Conservation (phyloP, 2,888 invertebrate genomes). For the Apotomis betuletana region DNA sequence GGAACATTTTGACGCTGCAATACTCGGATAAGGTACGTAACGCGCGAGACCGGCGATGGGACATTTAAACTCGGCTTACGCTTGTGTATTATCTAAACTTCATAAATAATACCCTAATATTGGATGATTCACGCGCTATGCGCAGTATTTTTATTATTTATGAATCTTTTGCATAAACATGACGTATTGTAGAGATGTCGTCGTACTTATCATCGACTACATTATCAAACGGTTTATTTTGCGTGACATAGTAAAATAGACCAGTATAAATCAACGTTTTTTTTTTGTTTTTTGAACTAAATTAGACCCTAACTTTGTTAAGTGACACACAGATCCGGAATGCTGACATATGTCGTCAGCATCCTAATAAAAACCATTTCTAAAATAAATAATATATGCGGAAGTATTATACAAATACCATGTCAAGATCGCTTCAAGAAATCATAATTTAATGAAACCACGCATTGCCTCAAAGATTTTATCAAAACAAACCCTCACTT, state of each 20-base stretch:
- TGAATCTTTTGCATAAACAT: neutral
- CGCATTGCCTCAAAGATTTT: slow-evolving; percentile 43
- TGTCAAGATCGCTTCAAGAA: neutral
- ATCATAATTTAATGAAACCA: slow-evolving; percentile 41
- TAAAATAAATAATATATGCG: no score
- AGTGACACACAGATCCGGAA: no score
- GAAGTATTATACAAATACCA: no score
- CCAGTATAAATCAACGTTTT: no score
- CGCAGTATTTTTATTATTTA: neutral
- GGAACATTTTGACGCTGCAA: slow-evolving; percentile 79
- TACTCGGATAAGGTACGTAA: slow-evolving; percentile 79
- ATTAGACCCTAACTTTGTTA: no score
- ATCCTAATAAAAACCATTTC: no score
- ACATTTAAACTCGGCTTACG: slow-evolving; percentile 62
- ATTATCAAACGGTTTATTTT: no score
- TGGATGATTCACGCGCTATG: neutral
- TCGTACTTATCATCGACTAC: no score
- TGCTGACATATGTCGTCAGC: no score
- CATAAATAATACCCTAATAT: slow-evolving; percentile 9
- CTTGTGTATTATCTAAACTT: slow-evolving; percentile 59
- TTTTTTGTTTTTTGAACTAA: no score
- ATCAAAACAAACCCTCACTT: slow-evolving; percentile 50
- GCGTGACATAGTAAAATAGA: no score
- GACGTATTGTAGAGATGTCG: neutral
- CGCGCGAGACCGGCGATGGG: slow-evolving; percentile 76